Conservation (phyloP, 2,888 invertebrate species). For the Notocelia uddmanniana region DNA sequence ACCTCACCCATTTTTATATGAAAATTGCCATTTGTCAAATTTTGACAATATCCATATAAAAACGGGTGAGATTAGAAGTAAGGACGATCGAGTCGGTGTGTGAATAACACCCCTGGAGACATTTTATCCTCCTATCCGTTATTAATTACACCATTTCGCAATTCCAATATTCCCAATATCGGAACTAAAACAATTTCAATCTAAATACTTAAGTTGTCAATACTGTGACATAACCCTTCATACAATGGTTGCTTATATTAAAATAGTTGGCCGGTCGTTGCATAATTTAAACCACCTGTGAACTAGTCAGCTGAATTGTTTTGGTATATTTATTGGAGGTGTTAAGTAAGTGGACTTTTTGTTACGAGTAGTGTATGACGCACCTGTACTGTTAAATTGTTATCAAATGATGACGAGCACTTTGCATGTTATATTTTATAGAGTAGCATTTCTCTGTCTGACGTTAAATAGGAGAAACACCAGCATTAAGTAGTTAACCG, state of each 20-base stretch:
- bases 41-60: too few species aligned
- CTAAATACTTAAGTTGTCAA: constrained; percentile 16
- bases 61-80: too few species aligned
- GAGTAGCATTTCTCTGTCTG: background rate
- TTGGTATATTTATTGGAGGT: constrained; percentile 22
- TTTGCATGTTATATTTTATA: background rate
- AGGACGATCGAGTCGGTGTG: too few species aligned
- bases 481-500: background rate
- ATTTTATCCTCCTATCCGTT: background rate
- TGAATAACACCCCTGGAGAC: background rate
- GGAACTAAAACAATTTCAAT: constrained; percentile 25
- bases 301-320: constrained; percentile 28
- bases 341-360: constrained; percentile 13
- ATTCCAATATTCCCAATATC: constrained; percentile 21
- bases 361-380: background rate
- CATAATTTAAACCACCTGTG: constrained; percentile 28
- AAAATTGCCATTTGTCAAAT: too few species aligned
- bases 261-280: constrained; percentile 29
- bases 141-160: constrained; percentile 20
- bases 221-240: constrained; percentile 14
- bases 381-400: background rate
- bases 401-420: background rate
- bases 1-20: too few species aligned
- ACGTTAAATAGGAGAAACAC: background rate
- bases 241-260: constrained; percentile 37